Evolutionary conservation across 2,113 vertebrate species (phyloP), one percentile per base, ranked within the genome.

Genomic region (Dasypus novemcinctus): DNA sequence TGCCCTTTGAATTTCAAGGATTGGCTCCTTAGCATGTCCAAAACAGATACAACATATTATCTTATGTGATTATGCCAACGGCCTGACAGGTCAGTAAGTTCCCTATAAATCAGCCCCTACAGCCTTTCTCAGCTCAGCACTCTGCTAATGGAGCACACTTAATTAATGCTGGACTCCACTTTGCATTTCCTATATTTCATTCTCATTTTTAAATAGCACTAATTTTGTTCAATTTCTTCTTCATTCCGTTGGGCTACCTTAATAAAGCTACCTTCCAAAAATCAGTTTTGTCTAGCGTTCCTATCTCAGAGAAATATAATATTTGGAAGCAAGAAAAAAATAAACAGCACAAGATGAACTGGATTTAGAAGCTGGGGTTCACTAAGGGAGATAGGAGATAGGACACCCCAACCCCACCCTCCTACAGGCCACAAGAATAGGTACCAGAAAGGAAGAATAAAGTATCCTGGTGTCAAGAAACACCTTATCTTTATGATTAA

Each of bases 371-470:
- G 18, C 0, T n/a, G 91, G 11, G 12, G 15, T 96, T 74, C 78
- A 88, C 57, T 66, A 41, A 78, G 72, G 49, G 33, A 90, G 21
- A n/a, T 3, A 90, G 49, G 33, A 90, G 21, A n/a, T 3, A 90
- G 46, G 27, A 43, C 7, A 8, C 7, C 13, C 7, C 33, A 41
- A 31, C 2, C 4, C 29, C 36, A 46, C 54, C n/a, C 6, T 68
- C 27, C 23, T 66, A 5, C 14, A 84, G 25, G 54, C 13, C 33
- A 75, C 3, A 78, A 68, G 7, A 15, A 63, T 7, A 75, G 21
- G 75, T 74, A 93, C 74, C 68, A 41, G 5, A 52, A 46, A 90
- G 9, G 38, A 94, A 94, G 71, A 95, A 87, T 86, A 87, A 91
- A 91, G 43, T 57, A 76, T 33, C 17, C 7, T 18, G 46, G 12